Percentiles rank a stretch among this genome's conserved stretches.
These are phyloP conservation scores for Cephus cinctus DNA, from an alignment of 1,140 invertebrate species.

Conservation along the genomic window DNA sequence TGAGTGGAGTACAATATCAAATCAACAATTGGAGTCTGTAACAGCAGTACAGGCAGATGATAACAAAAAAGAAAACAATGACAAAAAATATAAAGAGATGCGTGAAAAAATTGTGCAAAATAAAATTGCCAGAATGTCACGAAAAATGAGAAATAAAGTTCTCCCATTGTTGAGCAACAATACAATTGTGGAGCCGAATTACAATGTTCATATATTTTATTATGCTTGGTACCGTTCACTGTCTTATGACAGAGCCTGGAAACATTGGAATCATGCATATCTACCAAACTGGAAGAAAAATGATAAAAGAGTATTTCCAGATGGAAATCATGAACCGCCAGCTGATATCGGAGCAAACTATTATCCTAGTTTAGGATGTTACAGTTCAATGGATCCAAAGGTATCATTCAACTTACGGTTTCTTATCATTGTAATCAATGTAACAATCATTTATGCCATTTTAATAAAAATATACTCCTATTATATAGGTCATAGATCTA, in stretches of 20 bases:
- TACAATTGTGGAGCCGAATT: constrained; percentile 39
- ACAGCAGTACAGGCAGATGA: constrained; percentile 9
- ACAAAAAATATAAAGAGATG: constrained; percentile 33
- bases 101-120: constrained; percentile 31
- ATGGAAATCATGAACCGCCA: constrained; percentile 50
- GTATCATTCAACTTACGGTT: constrained; percentile 21
- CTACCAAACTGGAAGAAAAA: constrained; percentile 54
- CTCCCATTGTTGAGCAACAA: constrained; percentile 31
- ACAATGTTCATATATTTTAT: constrained; percentile 57
- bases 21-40: constrained; percentile 16
- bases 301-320: constrained; percentile 48
- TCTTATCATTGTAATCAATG: not conserved
- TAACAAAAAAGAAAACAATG: constrained; percentile 25
- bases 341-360: constrained; percentile 54
- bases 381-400: constrained; percentile 53
- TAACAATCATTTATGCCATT: not conserved
- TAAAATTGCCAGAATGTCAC: constrained; percentile 32
- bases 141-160: constrained; percentile 38
- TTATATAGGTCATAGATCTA: constrained; percentile 42
- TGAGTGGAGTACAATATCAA: constrained; percentile 39
- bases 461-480: not conserved
- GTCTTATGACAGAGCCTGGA: constrained; percentile 48
- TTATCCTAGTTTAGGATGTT: constrained; percentile 55
- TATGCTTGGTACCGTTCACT: constrained; percentile 56
- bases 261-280: constrained; percentile 56